phyloP scores from a whole-genome alignment of 1,140 invertebrate genomes.

The Neuroterus valhalla region DNA sequence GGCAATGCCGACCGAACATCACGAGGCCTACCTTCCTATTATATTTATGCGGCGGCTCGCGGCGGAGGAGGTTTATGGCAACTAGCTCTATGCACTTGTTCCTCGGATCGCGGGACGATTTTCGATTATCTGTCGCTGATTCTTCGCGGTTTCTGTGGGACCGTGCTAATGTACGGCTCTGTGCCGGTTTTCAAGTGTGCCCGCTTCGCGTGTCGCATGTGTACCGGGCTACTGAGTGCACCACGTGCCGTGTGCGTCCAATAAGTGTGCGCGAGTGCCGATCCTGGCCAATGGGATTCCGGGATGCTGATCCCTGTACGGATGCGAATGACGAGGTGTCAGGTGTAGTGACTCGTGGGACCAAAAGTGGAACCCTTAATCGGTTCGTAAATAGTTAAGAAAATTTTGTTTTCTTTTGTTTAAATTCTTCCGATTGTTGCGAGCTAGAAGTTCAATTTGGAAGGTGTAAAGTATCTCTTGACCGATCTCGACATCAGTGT shows the following conservation, averaged over 20 bases:
- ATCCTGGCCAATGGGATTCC: slow-evolving; percentile 45
- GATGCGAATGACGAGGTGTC: slow-evolving; percentile 43
- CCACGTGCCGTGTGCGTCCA: slow-evolving; percentile 44
- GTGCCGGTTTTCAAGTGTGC: slow-evolving; percentile 1
- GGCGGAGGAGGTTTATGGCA: slow-evolving; percentile 68
- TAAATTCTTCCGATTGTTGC: no score
- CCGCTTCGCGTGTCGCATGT: background rate
- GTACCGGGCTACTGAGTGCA: slow-evolving; percentile 32
- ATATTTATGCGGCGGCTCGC: slow-evolving; percentile 74
- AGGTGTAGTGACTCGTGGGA: slow-evolving; percentile 21
- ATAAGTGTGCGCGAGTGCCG: slow-evolving; percentile 46
- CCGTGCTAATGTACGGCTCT: background rate
- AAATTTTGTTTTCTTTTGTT: no score
- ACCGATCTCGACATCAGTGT: no score
- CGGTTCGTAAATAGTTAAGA: background rate
- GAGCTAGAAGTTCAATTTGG: no score
- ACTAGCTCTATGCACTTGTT: slow-evolving; percentile 45
- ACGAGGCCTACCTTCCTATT: slow-evolving; percentile 71
- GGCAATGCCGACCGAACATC: slow-evolving; percentile 73
- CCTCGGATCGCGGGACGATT: slow-evolving; percentile 39
- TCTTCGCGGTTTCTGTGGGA: background rate
- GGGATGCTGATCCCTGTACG: slow-evolving; percentile 35
- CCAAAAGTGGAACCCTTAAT: slow-evolving; percentile 15
- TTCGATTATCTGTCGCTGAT: slow-evolving; percentile 34
- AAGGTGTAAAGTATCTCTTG: no score